Percentiles rank a stretch among this genome's conserved stretches.
These are phyloP conservation scores for Bubo bubo DNA, from an alignment of 2,113 vertebrate genomes.

Conservation along the genomic window DNA sequence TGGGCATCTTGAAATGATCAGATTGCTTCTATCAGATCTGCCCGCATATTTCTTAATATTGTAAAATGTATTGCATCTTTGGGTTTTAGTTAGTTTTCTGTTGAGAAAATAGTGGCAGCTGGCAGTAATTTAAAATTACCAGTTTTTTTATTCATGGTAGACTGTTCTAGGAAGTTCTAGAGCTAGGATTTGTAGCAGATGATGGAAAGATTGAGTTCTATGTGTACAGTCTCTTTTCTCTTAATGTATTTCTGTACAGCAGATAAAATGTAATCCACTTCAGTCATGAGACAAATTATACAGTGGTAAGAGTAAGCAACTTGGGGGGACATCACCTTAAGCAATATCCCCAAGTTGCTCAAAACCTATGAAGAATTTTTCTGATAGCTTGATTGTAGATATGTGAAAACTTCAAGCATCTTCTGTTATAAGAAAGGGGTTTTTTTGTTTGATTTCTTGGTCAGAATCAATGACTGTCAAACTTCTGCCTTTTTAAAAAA, in stretches of 20 bases:
- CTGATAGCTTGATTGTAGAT: neutral
- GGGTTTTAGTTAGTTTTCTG: neutral
- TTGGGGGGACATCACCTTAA: neutral
- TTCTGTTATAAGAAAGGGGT: neutral
- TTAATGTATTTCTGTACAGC: neutral
- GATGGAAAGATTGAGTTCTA: neutral
- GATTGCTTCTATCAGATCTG: neutral
- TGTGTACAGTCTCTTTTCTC: neutral
- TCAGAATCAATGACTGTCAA: neutral
- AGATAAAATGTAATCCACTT: neutral
- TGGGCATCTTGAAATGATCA: neutral
- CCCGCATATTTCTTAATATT: neutral
- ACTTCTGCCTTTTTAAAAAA: neutral
- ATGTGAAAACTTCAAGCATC: rapidly evolving
- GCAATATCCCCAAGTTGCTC: neutral
- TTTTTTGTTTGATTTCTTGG: neutral
- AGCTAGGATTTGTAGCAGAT: neutral
- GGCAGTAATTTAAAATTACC: neutral
- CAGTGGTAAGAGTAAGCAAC: neutral
- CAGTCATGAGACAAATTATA: neutral
- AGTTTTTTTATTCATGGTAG: neutral
- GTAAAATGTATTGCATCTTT: neutral
- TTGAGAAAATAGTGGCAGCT: neutral
- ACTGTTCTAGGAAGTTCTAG: neutral
- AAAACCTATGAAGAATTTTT: neutral